Percentiles rank a stretch among this genome's conserved stretches.
Conservation (phyloP, 2,797 vertebrate species). For the Varecia variegata region DNA sequence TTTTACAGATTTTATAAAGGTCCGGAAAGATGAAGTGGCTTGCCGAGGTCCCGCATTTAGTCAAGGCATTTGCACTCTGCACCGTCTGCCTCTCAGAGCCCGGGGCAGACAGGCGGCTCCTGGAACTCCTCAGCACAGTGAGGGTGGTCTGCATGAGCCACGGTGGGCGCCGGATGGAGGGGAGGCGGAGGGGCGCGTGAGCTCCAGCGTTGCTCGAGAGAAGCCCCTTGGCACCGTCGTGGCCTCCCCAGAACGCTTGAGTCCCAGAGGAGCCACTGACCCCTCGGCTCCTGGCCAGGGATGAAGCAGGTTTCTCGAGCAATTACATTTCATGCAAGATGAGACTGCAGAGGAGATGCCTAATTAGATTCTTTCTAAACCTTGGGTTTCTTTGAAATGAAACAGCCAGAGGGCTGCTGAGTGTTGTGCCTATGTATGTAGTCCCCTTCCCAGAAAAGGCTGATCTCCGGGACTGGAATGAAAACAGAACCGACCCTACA, state of each 20-base stretch:
- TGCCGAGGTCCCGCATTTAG: not conserved
- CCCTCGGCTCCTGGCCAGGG: not conserved
- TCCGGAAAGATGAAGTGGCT: not conserved
- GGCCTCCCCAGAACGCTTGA: not conserved
- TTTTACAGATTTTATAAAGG: not conserved
- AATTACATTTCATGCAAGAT: constrained; percentile 79
- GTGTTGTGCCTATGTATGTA: rapidly evolving
- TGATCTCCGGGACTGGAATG: not conserved
- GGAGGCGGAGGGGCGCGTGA: rapidly evolving
- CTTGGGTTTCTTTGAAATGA: constrained; percentile 77
- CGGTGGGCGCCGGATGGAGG: not conserved
- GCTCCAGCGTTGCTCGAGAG: not conserved
- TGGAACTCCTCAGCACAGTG: not conserved
- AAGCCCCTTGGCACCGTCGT: not conserved
- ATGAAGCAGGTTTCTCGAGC: constrained; percentile 73
- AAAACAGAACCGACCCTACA: constrained; percentile 38
- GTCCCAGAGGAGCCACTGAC: not conserved
- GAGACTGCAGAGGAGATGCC: constrained; percentile 72
- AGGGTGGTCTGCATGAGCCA: not conserved
- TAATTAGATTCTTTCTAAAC: constrained; percentile 80
- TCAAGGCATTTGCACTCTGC: not conserved
- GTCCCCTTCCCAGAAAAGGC: constrained; percentile 24
- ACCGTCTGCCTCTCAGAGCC: too few species aligned
- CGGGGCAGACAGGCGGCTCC: too few species aligned
- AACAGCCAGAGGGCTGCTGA: constrained; percentile 64